These are phyloP conservation scores for Adrianichthys oophorus DNA, from an alignment of 2,797 vertebrate genomes.

Conservation along the genomic window DNA sequence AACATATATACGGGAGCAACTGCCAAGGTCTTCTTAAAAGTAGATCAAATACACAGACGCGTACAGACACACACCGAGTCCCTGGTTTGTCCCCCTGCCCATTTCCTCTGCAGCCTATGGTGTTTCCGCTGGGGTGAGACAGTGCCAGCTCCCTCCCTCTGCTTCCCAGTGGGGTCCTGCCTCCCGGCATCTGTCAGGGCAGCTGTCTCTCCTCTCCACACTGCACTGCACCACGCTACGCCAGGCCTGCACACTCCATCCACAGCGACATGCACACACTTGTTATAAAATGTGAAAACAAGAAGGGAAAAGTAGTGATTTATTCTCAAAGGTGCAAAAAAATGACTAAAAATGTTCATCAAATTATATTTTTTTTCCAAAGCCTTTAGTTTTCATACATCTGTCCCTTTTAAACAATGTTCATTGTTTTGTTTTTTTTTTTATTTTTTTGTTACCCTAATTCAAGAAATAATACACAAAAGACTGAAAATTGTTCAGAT, in stretches of 20 bases:
- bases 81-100: constrained; percentile 83
- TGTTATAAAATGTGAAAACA: constrained; percentile 39
- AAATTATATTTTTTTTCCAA: too few relatives aligned
- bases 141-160: constrained; percentile 82
- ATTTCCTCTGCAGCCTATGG: constrained; percentile 84
- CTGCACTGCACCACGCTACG: constrained; percentile 76
- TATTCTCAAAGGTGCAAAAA: constrained; percentile 11
- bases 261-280: constrained; percentile 46
- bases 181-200: constrained; percentile 86
- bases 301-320: constrained; percentile 26
- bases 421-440: too few relatives aligned
- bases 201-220: constrained; percentile 81
- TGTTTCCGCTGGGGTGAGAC: constrained; percentile 85
- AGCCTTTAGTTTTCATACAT: too few relatives aligned
- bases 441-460: too few relatives aligned
- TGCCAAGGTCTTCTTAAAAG: constrained; percentile 54
- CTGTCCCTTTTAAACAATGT: too few relatives aligned
- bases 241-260: constrained; percentile 76
- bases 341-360: too few relatives aligned
- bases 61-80: constrained; percentile 62
- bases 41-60: constrained; percentile 42
- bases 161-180: constrained; percentile 86
- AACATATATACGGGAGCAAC: constrained; percentile 38
- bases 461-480: too few relatives aligned
- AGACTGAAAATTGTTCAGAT: too few relatives aligned